Evolutionary conservation across 2,888 invertebrate species (phyloP), one percentile per base, ranked within the genome.

Genomic region (Quadroppia sp.): DNA sequence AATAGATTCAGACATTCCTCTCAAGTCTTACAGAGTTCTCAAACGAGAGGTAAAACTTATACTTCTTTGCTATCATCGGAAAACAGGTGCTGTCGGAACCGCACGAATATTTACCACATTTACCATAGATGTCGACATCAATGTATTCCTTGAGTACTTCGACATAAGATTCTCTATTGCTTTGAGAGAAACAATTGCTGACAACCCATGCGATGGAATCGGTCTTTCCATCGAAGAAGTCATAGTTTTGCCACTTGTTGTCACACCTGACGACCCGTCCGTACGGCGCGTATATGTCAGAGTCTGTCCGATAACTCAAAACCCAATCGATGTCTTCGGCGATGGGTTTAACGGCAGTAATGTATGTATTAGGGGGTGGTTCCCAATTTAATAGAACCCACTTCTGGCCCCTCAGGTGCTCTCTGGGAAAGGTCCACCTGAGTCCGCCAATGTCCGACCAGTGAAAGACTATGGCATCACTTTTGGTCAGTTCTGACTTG

Each of bases 21-120:
- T 4, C 50, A 50, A 50, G 13, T 20, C 40, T 40, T 40, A 67
- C 67, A 36, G 36, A 74, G 75, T 81, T 80, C 75, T 80, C 80
- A 61, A 80, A 80, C 1, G 79, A 77, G 17, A 81, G 72, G 74
- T 79, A 80, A 70, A 80, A 81, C 71, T 78, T 79, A 76, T 81
- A 80, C 59, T 61, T 23, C 6, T 40, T 40, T 15, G 40, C 67
- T 1, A 67, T 42, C n/a, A 13, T 67, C 1, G 20, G 17, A 25
- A 15, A 17, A 25, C 61, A 61, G 2, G 32, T 32, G 4, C n/a
- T n/a, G 6, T 64, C 7, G 7, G 48, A 48, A 2, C 50, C 6
- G 23, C 73, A 74, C 17, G 15, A 9, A 2, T 53, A 48, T 23
- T 32, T 11, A 45, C 75, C 75, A 56, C 75, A 75, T 23, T 23